Evolutionary conservation across 2,888 invertebrate genomes (phyloP), one percentile per base, ranked within the genome.

Genomic region (Digitonthophagus gazella): DNA sequence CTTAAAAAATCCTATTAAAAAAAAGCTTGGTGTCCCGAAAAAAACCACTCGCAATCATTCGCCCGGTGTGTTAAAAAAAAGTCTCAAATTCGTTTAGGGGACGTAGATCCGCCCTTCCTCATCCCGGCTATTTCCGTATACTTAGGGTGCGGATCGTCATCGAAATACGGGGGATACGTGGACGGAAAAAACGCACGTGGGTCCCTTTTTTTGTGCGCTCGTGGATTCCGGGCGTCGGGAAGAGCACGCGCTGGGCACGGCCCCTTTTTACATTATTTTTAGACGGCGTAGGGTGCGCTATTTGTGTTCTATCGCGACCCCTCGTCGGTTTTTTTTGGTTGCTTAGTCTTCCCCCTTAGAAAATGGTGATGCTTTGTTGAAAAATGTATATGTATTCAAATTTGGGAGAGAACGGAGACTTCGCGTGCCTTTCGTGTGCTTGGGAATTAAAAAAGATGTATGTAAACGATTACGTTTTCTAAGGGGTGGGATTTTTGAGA

Each of bases 241-340:
- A 44, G 28, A 61, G 61, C 75, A 73, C 72, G 72, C 75, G 73
- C 71, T 71, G 69, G 71, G 74, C 72, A 74, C 75, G 71, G 69
- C 74, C 74, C 72, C 74, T 74, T 75, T 75, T 75, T 74, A 73
- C 69, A 73, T 72, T 75, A 74, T 75, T 75, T 75, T 75, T 75
- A 73, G 71, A 69, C 58, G 66, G 71, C 28, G 28, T 8, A 72
- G 75, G 74, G 70, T 70, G 71, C 68, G 67, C 63, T 69, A 71
- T 72, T 68, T 71, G 67, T 66, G 65, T 71, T 44, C 28, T 8
- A n/a, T n/a, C 28, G 28, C 28, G 28, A 44, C 8, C 8, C 8
- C 8, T 8, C 28, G 28, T 44, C 11, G 28, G 28, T 44, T 44
- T 44, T 44, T 22, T 44, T 44, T 44, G 6, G 28, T 44, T 44